Conservation (phyloP, 1,140 invertebrate species). For the Heliconius himera region DNA sequence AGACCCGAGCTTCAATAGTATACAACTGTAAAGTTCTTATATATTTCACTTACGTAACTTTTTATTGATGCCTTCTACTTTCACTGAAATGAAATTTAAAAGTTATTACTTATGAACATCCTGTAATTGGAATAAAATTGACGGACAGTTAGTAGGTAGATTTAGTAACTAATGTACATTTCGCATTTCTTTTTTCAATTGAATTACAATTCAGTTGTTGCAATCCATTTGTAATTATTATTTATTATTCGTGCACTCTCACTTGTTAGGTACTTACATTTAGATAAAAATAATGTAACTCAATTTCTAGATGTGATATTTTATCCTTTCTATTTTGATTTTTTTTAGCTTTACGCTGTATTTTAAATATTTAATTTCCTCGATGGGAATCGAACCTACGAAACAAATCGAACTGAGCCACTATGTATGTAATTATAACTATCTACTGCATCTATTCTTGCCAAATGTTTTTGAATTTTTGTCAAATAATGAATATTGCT, state of each 20-base stretch:
- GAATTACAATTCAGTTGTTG: not conserved
- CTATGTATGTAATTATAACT: too few relatives aligned
- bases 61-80: slow-evolving; percentile 48
- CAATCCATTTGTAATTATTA: slow-evolving; percentile 23
- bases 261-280: not conserved
- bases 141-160: slow-evolving; percentile 17
- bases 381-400: too few relatives aligned
- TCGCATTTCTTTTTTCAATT: slow-evolving; percentile 16
- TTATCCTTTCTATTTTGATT: not conserved
- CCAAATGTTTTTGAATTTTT: too few relatives aligned
- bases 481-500: too few relatives aligned
- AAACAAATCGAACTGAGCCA: too few relatives aligned
- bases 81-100: slow-evolving; percentile 61
- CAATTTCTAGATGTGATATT: not conserved
- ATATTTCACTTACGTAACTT: slow-evolving; percentile 13
- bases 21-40: slow-evolving; percentile 19
- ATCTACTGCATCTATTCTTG: too few relatives aligned
- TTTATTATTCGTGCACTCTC: slow-evolving; percentile 30
- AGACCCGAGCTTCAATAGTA: not conserved
- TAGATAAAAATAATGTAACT: not conserved
- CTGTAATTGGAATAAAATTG: slow-evolving; percentile 65
- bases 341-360: too few relatives aligned
- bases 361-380: too few relatives aligned
- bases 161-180: slow-evolving; percentile 22
- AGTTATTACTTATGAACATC: slow-evolving; percentile 61